These are phyloP conservation scores for Seira musarum DNA, from an alignment of 2,888 invertebrate genomes.

Conservation along the genomic window DNA sequence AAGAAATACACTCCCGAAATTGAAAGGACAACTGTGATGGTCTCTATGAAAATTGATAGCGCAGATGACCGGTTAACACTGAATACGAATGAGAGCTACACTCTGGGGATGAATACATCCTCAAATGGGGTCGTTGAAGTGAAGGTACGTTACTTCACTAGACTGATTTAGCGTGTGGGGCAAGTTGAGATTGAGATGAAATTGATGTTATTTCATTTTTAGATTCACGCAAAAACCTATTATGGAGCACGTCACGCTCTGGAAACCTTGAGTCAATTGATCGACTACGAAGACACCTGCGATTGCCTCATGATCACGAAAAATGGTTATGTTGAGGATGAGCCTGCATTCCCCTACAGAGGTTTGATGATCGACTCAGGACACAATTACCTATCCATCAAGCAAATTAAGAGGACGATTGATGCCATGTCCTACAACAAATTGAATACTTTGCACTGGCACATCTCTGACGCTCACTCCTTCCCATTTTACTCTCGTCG, in stretches of 20 bases:
- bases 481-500: slow-evolving; percentile 88
- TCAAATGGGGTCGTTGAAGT: slow-evolving; percentile 70
- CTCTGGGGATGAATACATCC: slow-evolving; percentile 67
- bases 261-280: slow-evolving; percentile 83
- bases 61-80: slow-evolving; percentile 66
- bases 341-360: slow-evolving; percentile 86
- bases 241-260: slow-evolving; percentile 85
- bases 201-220: slow-evolving; percentile 13
- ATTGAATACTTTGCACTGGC: slow-evolving; percentile 95
- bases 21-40: slow-evolving; percentile 69
- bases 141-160: slow-evolving; percentile 52
- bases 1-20: slow-evolving; percentile 69
- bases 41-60: slow-evolving; percentile 68
- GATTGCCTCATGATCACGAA: slow-evolving; percentile 76
- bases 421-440: slow-evolving; percentile 92
- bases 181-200: not conserved
- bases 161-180: not conserved
- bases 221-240: slow-evolving; percentile 73
- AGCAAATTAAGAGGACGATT: slow-evolving; percentile 80
- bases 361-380: slow-evolving; percentile 92
- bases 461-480: slow-evolving; percentile 91
- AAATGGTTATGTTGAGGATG: slow-evolving; percentile 81
- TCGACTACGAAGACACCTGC: slow-evolving; percentile 72
- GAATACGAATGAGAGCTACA: slow-evolving; percentile 69
- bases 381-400: slow-evolving; percentile 87